A percentile compares a stretch with the other conserved stretches of the same genome.
Evolutionary conservation across 2,797 vertebrate genomes (phyloP).

Genomic region (Sitta carolinensis): DNA sequence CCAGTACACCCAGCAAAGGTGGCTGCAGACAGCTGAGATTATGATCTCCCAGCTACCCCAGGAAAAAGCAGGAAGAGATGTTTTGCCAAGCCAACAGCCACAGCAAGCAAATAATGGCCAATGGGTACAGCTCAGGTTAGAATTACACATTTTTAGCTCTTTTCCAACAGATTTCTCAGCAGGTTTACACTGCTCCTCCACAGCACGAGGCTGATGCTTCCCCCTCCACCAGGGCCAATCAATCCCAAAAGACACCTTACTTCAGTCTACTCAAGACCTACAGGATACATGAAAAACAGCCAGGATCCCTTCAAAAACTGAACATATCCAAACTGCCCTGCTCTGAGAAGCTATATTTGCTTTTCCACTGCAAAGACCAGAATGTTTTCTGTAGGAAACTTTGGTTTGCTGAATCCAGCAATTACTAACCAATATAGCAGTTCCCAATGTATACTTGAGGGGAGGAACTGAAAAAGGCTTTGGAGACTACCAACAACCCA

Average conservation of each 20-base stretch:
- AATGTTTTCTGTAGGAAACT: background rate
- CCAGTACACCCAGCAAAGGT: rapidly evolving
- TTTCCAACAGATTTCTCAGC: background rate
- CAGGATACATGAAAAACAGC: background rate
- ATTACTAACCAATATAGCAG: slow-evolving; percentile 49
- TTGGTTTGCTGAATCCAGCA: slow-evolving; percentile 2
- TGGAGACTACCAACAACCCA: background rate
- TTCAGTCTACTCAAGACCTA: background rate
- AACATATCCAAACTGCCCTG: background rate
- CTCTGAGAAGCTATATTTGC: background rate
- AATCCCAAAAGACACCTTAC: background rate
- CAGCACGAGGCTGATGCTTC: background rate
- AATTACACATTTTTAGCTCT: background rate
- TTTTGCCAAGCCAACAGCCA: background rate
- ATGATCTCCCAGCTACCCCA: background rate
- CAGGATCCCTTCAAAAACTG: background rate
- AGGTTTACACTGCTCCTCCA: background rate
- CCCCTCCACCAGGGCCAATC: background rate
- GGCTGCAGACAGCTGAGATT: background rate
- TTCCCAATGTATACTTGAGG: background rate
- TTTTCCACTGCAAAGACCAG: background rate
- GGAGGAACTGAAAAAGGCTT: slow-evolving; percentile 12
- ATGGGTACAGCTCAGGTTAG: background rate
- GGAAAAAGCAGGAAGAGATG: background rate
- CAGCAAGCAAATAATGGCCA: background rate